These are phyloP conservation scores for Polydrusus cervinus DNA, from an alignment of 2,888 invertebrate genomes.

Conservation along the genomic window DNA sequence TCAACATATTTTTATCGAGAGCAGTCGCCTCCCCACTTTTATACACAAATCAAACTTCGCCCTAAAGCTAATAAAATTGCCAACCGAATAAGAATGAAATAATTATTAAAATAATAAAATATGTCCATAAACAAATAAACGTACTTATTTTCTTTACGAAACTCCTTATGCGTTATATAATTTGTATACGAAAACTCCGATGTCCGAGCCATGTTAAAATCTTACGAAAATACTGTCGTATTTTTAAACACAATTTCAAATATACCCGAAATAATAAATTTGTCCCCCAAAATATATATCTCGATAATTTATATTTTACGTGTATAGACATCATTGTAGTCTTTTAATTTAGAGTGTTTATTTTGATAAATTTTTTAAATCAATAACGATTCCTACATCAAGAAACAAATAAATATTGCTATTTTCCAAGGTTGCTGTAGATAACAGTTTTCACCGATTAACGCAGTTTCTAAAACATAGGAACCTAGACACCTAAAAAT, in stretches of 20 bases:
- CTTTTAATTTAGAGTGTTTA: slow-evolving; percentile 9
- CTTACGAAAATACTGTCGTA: neutral
- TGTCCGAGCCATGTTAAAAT: slow-evolving; percentile 12
- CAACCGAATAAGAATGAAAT: no score
- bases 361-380: slow-evolving; percentile 18
- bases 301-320: neutral
- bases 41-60: no score
- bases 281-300: slow-evolving; percentile 10
- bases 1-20: no score
- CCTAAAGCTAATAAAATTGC: no score
- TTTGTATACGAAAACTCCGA: slow-evolving; percentile 2
- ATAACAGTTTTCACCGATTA: neutral
- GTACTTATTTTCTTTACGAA: slow-evolving; percentile 10
- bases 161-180: neutral
- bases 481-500: neutral
- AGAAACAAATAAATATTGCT: slow-evolving; percentile 3
- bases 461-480: neutral
- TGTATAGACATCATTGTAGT: neutral
- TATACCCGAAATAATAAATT: slow-evolving; percentile 14
- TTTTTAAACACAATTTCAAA: neutral
- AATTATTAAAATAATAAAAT: no score
- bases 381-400: slow-evolving; percentile 1
- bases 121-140: neutral
- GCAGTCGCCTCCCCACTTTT: no score
- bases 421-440: neutral